Conservation (phyloP, 2,888 invertebrate genomes). For the Acrocyrtus sp. region DNA sequence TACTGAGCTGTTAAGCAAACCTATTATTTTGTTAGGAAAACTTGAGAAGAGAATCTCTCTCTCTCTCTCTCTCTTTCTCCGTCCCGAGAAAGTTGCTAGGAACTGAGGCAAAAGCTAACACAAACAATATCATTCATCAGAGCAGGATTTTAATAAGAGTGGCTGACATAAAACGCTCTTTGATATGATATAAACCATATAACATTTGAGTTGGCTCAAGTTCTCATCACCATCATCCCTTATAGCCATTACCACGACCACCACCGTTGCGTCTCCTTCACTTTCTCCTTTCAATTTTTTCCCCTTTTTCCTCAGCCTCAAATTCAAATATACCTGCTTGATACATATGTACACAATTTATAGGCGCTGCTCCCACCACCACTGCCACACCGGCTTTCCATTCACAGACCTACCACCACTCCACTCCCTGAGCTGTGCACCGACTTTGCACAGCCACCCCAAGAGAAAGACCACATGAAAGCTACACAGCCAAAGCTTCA, state of each 20-base stretch:
- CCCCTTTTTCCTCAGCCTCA: too few relatives aligned
- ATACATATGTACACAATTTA: too few relatives aligned
- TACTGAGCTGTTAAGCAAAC: constrained; percentile 50
- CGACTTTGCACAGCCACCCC: too few relatives aligned
- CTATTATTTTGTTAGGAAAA: constrained; percentile 51
- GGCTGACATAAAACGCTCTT: constrained; percentile 61
- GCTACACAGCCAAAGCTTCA: background rate
- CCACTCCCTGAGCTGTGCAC: too few relatives aligned
- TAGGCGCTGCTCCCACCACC: background rate
- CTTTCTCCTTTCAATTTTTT: too few relatives aligned
- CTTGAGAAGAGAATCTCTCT: constrained; percentile 43
- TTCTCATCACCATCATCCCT: constrained; percentile 25
- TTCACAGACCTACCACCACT: too few relatives aligned
- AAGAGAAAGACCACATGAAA: constrained; percentile 46
- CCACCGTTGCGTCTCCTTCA: background rate
- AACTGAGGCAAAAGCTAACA: constrained; percentile 34
- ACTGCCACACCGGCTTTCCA: too few relatives aligned
- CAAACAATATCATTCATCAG: constrained; percentile 63
- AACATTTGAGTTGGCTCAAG: constrained; percentile 30
- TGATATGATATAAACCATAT: too few relatives aligned
- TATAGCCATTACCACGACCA: constrained; percentile 14
- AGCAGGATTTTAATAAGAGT: constrained; percentile 63
- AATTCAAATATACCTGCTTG: too few relatives aligned
- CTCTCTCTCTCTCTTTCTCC: constrained; percentile 23
- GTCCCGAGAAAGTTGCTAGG: too few relatives aligned